These are phyloP conservation scores for Chrysogorgia sp. DNA, from an alignment of 92 coral and sea anemone genomes.

Conservation along the genomic window DNA sequence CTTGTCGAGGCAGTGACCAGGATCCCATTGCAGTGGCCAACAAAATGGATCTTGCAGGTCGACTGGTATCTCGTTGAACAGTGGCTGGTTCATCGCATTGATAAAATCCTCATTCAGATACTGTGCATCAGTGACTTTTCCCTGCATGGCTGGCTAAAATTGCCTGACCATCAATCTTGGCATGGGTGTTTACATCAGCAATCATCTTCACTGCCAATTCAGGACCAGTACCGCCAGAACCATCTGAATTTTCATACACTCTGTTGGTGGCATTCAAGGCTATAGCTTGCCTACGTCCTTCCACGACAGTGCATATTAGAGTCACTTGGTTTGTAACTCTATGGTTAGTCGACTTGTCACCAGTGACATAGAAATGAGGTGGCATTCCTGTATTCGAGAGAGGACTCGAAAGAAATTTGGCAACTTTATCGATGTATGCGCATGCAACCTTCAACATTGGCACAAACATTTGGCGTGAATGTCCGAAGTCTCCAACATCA, in stretches of 20 bases:
- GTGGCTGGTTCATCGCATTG: constrained; percentile 24
- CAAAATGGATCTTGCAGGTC: constrained; percentile 9
- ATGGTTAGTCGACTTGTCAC: constrained; percentile 34
- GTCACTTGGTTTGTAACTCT: constrained; percentile 29
- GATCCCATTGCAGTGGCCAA: constrained; percentile 33
- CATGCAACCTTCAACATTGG: constrained; percentile 33
- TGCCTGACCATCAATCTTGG: no score
- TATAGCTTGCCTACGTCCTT: constrained; percentile 25
- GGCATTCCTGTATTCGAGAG: constrained; percentile 24
- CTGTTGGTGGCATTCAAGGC: not conserved
- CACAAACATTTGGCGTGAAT: constrained; percentile 33
- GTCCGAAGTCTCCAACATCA: constrained; percentile 40
- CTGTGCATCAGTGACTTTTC: constrained; percentile 29
- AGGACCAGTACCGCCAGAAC: constrained; percentile 23
- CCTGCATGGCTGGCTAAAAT: constrained; percentile 24
- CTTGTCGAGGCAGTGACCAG: constrained; percentile 37
- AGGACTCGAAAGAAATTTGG: constrained; percentile 7
- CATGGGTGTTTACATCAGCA: no score
- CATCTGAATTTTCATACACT: constrained; percentile 26
- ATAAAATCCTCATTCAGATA: constrained; percentile 7
- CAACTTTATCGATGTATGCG: constrained; percentile 16
- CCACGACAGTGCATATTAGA: constrained; percentile 34
- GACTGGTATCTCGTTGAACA: not conserved
- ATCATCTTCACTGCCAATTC: no score
- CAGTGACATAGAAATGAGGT: constrained; percentile 33